Percentiles rank a stretch among this genome's conserved stretches.
These are phyloP conservation scores for Amblyjoppa fuscipennis DNA, from an alignment of 2,888 invertebrate genomes.

Conservation along the genomic window DNA sequence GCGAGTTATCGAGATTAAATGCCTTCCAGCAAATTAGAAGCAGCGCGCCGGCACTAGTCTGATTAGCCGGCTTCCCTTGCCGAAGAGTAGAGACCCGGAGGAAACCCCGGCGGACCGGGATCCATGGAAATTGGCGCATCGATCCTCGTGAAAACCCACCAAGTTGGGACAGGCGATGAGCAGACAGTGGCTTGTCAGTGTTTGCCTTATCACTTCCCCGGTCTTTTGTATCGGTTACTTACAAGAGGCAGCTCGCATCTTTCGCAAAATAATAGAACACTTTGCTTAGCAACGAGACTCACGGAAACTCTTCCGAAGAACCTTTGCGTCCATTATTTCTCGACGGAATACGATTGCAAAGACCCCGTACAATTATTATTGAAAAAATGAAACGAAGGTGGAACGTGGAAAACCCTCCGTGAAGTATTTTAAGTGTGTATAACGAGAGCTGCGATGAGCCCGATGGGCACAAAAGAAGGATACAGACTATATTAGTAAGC, in stretches of 20 bases:
- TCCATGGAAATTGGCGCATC: conserved; percentile 66
- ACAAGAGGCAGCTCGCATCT: background rate
- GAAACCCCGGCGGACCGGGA: conserved; percentile 44
- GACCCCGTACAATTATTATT: conserved; percentile 35
- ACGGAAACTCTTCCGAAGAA: background rate
- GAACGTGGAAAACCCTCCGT: conserved; percentile 41
- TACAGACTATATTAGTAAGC: conserved; percentile 54
- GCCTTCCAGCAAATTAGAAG: conserved; percentile 83
- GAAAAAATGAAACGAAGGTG: conserved; percentile 16
- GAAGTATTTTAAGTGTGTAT: conserved; percentile 52
- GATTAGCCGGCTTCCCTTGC: conserved; percentile 77
- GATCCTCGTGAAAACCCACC: conserved; percentile 61
- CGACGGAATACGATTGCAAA: conserved; percentile 41
- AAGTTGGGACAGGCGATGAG: conserved; percentile 45
- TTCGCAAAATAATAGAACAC: background rate
- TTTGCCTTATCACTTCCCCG: conserved; percentile 41
- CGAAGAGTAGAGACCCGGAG: conserved; percentile 36
- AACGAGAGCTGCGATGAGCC: conserved; percentile 57
- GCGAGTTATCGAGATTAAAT: conserved; percentile 85
- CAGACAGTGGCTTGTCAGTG: conserved; percentile 31
- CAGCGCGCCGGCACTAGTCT: conserved; percentile 79
- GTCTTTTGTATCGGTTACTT: conserved; percentile 28
- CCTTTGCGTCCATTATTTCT: conserved; percentile 27
- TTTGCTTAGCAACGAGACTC: background rate
- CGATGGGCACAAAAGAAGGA: conserved; percentile 60